Base-by-base conservation (phyloP, 2,888 invertebrate species). In the Lepidochitona cinerea region DNA sequence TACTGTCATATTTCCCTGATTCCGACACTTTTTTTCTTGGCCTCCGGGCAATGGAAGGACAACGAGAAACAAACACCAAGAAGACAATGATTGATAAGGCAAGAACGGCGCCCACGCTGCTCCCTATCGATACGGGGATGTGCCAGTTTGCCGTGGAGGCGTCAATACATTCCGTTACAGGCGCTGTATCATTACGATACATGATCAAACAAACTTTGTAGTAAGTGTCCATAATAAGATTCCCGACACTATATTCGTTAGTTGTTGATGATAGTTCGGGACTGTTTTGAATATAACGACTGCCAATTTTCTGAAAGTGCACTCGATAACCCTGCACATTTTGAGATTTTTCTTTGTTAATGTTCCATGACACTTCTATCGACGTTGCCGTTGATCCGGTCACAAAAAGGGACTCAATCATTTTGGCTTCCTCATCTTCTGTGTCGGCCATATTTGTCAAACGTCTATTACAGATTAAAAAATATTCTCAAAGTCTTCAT, bases 71-170 rank as follows among this genome's bases (percentile, higher is more conserved):
- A 52, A 88, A 74, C 12, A 88, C 87, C 36, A 88, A 84, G 33
- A 87, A 75, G 26, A 88, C 86, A 23, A 88, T 88, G 74, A 88
- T 84, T 23, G 85, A 85, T 6, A 88, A 78, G 0, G 88, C 86
- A 29, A 88, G 75, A 1, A 88, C 78, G 6, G 88, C 88, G 2
- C 88, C 88, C 26, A 88, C 85, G 74, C 87, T 87, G 75, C 86
- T 86, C 7, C 87, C 88, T 14, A 88, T 83, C 9, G 87, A 87
- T 12, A 88, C 88, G 1, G 88, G 88, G 33, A 88, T 81, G 67
- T 86, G 85, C 87, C 86, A 88, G 76, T 83, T 84, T 9, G 85
- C 83, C 29, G 88, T 88, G 32, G 84, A 80, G 14, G 87, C 88
- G 37, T 85, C 88, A 6, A 83, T 76, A 73, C 88, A 88, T 69